These are phyloP conservation scores for Phaethon lepturus DNA, from an alignment of 2,113 vertebrate genomes.

Conservation along the genomic window DNA sequence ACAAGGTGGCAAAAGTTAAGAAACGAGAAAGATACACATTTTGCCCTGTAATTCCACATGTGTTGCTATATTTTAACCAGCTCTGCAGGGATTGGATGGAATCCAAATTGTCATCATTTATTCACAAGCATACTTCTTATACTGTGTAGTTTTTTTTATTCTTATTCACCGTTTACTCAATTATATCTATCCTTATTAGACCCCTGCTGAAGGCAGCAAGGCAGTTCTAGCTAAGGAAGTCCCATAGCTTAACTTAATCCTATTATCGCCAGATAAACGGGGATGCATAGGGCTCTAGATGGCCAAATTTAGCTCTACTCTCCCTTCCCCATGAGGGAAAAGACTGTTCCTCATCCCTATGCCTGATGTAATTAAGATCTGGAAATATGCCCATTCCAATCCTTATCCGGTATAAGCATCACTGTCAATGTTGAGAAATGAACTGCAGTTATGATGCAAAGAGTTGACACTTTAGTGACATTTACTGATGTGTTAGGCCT, in stretches of 20 bases:
- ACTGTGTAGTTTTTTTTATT: constrained; percentile 69
- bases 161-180: constrained; percentile 81
- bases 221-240: constrained; percentile 77
- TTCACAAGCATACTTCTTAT: constrained; percentile 73
- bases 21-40: neutral
- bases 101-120: constrained; percentile 80
- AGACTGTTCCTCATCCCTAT: constrained; percentile 69
- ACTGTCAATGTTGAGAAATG: constrained; percentile 79
- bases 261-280: constrained; percentile 82
- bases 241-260: constrained; percentile 83
- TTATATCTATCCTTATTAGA: constrained; percentile 85
- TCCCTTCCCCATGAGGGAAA: constrained; percentile 63
- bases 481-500: constrained; percentile 74
- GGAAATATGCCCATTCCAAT: constrained; percentile 80
- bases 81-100: constrained; percentile 71
- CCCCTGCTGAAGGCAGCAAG: constrained; percentile 81
- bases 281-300: constrained; percentile 72
- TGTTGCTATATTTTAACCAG: constrained; percentile 56
- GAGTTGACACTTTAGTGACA: constrained; percentile 78
- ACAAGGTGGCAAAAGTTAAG: constrained; percentile 19
- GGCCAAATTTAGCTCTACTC: constrained; percentile 74
- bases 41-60: constrained; percentile 50
- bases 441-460: constrained; percentile 77
- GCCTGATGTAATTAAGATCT: constrained; percentile 85
- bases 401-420: constrained; percentile 76